These are phyloP conservation scores for Formica exsecta DNA, from an alignment of 1,140 invertebrate genomes.

Conservation along the genomic window DNA sequence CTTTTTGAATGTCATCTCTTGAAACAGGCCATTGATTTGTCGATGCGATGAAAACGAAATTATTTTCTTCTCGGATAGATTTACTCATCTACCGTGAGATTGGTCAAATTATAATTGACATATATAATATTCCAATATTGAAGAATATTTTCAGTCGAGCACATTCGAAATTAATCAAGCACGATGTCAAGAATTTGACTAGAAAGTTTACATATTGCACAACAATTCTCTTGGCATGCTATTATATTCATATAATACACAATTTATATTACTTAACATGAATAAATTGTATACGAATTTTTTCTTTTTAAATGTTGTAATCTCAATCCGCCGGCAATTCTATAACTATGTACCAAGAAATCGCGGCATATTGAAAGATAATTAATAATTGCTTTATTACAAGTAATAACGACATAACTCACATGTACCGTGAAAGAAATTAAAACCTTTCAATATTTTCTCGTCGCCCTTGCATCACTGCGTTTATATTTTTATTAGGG, in stretches of 20 bases:
- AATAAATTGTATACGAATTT: slow-evolving; percentile 1
- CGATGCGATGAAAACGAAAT: slow-evolving; percentile 8
- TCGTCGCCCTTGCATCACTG: slow-evolving; percentile 33
- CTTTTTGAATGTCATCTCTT: not conserved
- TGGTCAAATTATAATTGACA: not conserved
- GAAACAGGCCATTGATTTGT: slow-evolving; percentile 32
- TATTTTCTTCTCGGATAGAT: slow-evolving; percentile 16
- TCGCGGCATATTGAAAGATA: slow-evolving; percentile 14
- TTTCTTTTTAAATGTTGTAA: slow-evolving; percentile 18
- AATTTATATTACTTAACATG: slow-evolving; percentile 23
- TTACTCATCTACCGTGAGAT: not conserved
- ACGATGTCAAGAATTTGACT: slow-evolving; percentile 11
- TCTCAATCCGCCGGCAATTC: not conserved
- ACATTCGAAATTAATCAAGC: slow-evolving; percentile 2
- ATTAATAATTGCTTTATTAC: slow-evolving; percentile 42
- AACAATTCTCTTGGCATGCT: not conserved
- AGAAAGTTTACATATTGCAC: slow-evolving; percentile 29
- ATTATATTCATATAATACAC: not conserved
- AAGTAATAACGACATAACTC: slow-evolving; percentile 19
- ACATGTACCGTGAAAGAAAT: not conserved
- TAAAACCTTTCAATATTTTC: not conserved
- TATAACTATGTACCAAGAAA: not conserved
- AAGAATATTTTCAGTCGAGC: not conserved
- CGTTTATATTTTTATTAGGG: slow-evolving; percentile 46
- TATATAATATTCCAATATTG: not conserved